Evolutionary conservation across 1,140 invertebrate genomes (phyloP).

Genomic region (Zaprionus gabonicus): DNA sequence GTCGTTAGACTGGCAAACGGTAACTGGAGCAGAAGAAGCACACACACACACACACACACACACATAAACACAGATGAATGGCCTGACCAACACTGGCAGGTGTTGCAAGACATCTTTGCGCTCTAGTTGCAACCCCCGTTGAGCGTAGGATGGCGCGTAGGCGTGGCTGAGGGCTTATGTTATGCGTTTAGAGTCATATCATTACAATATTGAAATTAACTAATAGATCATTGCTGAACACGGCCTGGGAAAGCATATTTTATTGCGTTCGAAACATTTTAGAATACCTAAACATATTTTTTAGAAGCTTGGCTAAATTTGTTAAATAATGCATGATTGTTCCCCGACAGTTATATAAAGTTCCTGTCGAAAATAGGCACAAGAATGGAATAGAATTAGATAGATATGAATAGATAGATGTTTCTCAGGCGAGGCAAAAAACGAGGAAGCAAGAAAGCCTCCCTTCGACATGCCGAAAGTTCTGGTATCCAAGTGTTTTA

Average conservation of each 20-base stretch:
- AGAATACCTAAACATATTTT: neutral
- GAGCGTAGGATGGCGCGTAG: neutral
- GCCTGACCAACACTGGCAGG: conserved; percentile 29
- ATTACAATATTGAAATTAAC: conserved; percentile 33
- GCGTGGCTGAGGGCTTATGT: neutral
- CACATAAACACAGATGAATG: neutral
- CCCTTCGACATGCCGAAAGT: too few species aligned
- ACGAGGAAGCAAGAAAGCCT: too few species aligned
- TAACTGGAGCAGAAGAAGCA: conserved; percentile 28
- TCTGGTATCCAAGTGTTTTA: too few species aligned
- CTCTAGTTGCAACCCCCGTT: neutral
- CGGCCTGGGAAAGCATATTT: neutral
- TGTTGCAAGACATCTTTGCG: conserved; percentile 7
- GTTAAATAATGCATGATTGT: too few species aligned
- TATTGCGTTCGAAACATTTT: neutral
- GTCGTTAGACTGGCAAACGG: conserved; percentile 9
- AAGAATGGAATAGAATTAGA: too few species aligned
- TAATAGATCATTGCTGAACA: conserved; percentile 30
- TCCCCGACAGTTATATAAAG: too few species aligned
- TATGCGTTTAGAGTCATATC: conserved; percentile 9
- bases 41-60: neutral
- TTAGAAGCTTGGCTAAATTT: neutral
- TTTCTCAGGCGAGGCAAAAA: too few species aligned
- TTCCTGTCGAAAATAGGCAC: too few species aligned
- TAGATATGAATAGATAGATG: too few species aligned